Base-by-base conservation (phyloP, 2,888 invertebrate species). In the Lasioglossum calceatum region DNA sequence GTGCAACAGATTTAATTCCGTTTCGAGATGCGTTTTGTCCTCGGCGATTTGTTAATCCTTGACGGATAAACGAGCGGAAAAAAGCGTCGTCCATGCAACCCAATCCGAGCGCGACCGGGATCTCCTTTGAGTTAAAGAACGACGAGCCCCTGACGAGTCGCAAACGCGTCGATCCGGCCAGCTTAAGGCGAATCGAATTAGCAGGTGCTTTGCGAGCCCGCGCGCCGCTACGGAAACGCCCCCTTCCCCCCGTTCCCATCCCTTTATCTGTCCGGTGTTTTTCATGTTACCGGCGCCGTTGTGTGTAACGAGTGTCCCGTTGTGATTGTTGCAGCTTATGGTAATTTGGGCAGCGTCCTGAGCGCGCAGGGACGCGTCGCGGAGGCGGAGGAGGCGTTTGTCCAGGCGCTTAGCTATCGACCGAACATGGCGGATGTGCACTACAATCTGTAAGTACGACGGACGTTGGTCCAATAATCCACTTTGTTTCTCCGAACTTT, bases 341-440 rank as follows among this genome's bases (percentile, higher is more conserved):
- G 99, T 88, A 99, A 99, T 96, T 96, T 99, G 95, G 99, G 99
- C 94, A 99, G 99, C 96, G 98, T 99, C 93, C 97, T 99, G 93
- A 99, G 98, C 95, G 97, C 97, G 81, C 98, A 98, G 95, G 99
- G 98, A 73, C 97, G 98, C 92, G 97, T 97, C 83, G 96, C 96
- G 90, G 99, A 99, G 96, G 99, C 99, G 79, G 99, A 99, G 96
- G 97, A 97, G 94, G 99, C 99, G 79, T 99, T 99, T 96, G 97
- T 98, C 94, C 97, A 97, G 96, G 99, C 99, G 85, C 97, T 99
- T 90, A 97, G 97, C 93, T 97, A 98, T 96, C 97, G 99, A 95
- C 98, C 98, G 93, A 99, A 99, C 96, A 99, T 99, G 99, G 99
- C 99, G 85, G 99, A 99, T 96, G 99, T 99, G 86, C 99, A 99